A percentile compares a stretch with the other conserved stretches of the same genome.
Conservation (phyloP, 2,113 vertebrate genomes). For the Saccopteryx leptura region DNA sequence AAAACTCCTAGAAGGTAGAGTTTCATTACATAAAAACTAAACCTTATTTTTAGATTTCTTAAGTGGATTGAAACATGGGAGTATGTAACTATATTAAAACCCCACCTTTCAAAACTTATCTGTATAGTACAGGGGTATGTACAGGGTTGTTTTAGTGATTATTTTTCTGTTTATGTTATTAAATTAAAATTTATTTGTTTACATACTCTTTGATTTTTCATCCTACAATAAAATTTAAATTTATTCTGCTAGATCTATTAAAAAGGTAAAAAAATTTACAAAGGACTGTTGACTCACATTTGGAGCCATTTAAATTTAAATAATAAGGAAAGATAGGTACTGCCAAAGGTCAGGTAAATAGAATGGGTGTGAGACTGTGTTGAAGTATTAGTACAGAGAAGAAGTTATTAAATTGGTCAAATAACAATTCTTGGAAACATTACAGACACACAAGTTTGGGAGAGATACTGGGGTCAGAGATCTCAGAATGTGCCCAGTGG, state of each 20-base stretch:
- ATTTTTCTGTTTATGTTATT: background rate
- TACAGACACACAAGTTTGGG: background rate
- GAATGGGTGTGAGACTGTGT: background rate
- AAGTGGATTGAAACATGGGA: background rate
- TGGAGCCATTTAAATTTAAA: background rate
- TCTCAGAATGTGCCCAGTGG: background rate
- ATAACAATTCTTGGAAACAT: background rate
- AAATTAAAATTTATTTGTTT: constrained; percentile 22
- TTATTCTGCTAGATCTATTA: background rate
- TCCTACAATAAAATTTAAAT: background rate
- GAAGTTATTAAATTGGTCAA: background rate
- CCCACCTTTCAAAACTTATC: background rate
- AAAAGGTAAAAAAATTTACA: background rate
- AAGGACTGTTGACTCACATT: background rate
- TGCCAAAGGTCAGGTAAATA: background rate
- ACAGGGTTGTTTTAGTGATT: background rate
- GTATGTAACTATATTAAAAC: background rate
- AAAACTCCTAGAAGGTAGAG: background rate
- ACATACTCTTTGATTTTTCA: background rate
- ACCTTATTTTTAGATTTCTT: constrained; percentile 5
- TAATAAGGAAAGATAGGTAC: background rate
- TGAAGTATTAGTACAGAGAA: background rate
- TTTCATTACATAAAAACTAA: constrained; percentile 34
- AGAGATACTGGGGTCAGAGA: background rate
- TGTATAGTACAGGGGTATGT: background rate